A percentile compares a stretch with the other conserved stretches of the same genome.
Conservation (phyloP, 35 echinoderm and acorn worm genomes). For the Eucidaris tribuloides region DNA sequence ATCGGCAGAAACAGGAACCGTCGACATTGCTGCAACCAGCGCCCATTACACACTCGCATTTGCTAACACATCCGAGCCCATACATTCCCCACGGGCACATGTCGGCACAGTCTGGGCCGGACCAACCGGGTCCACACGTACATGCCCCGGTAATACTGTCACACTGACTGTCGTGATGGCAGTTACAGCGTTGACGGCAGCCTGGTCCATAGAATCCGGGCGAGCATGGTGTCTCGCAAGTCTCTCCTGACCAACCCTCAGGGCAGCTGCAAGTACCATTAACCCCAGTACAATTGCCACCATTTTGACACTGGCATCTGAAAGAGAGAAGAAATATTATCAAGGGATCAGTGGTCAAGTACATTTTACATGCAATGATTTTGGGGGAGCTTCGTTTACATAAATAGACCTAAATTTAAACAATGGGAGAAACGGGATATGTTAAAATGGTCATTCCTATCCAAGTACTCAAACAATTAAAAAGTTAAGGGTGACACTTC, state of each 20-base stretch:
- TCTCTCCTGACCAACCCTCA: slow-evolving; percentile 35
- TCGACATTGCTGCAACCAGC: slow-evolving; percentile 47
- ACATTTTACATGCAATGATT: too few species aligned
- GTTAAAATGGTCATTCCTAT: too few species aligned
- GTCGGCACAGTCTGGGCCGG: slow-evolving; percentile 30
- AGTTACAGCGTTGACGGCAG: slow-evolving; percentile 69
- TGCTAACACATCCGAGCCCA: slow-evolving; percentile 31
- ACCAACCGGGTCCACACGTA: slow-evolving; percentile 72
- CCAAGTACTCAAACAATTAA: too few species aligned
- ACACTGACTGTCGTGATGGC: slow-evolving; percentile 73
- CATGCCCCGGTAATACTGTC: slow-evolving; percentile 64
- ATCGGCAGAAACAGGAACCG: slow-evolving; percentile 65
- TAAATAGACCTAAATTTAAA: too few species aligned
- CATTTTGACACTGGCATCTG: slow-evolving; percentile 19
- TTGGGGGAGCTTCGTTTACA: too few species aligned
- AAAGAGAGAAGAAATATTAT: background rate
- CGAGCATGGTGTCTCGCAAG: slow-evolving; percentile 51
- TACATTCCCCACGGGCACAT: slow-evolving; percentile 50
- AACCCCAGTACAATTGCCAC: slow-evolving; percentile 1
- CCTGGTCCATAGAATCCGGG: slow-evolving; percentile 55
- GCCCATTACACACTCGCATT: slow-evolving; percentile 69
- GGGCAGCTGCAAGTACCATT: slow-evolving; percentile 53
- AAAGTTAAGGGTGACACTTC: too few species aligned
- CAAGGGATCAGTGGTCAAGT: too few species aligned
- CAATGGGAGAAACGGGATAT: too few species aligned